These are phyloP conservation scores for Chloromyia formosa DNA, from an alignment of 2,888 invertebrate genomes.

Conservation along the genomic window DNA sequence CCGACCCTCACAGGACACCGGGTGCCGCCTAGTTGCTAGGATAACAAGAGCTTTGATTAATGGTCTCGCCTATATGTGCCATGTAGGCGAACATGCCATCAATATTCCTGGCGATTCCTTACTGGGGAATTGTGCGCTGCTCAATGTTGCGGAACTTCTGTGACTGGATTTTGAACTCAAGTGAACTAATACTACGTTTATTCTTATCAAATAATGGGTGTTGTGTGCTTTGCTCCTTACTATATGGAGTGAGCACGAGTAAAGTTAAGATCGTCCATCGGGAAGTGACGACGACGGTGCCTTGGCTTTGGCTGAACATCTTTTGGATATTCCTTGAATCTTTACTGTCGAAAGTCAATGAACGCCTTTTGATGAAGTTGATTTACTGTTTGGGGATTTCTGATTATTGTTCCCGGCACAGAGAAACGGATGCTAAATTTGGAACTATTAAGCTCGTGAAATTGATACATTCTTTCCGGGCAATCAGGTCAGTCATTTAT, in stretches of 20 bases:
- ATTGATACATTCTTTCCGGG: not conserved
- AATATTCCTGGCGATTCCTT: conserved; percentile 34
- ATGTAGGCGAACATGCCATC: conserved; percentile 29
- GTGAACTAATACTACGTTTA: not conserved
- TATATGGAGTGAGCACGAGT: too few species aligned
- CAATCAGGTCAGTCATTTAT: not conserved
- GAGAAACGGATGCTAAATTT: not conserved
- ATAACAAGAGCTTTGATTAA: conserved; percentile 40
- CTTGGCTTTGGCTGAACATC: not conserved
- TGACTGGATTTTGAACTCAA: not conserved
- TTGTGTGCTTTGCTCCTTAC: not conserved
- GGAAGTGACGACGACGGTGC: not conserved
- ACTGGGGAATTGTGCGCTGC: not conserved
- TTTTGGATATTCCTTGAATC: not conserved
- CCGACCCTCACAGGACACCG: too few species aligned
- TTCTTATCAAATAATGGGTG: not conserved
- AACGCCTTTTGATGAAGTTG: not conserved
- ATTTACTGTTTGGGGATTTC: not conserved
- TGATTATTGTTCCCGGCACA: not conserved
- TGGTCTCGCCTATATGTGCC: conserved; percentile 19
- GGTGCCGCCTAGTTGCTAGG: not conserved
- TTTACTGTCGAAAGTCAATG: not conserved
- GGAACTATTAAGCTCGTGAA: not conserved
- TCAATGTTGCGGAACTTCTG: not conserved
- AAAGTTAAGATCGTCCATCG: not conserved